Evolutionary conservation across 1,140 invertebrate genomes (phyloP).

Genomic region (Druon quercuslanigerum): DNA sequence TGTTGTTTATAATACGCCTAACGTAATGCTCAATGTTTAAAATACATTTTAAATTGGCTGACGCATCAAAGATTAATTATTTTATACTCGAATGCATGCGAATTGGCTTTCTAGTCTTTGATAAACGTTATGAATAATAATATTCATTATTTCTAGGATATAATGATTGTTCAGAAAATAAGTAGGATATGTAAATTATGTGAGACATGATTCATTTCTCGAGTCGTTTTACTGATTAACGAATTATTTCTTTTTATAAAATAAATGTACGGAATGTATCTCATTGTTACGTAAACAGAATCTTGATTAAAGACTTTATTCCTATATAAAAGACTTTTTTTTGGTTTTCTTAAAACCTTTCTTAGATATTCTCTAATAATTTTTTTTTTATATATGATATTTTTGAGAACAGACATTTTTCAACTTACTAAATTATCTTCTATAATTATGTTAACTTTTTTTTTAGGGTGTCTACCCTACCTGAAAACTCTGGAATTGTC

Average conservation of each 20-base stretch:
- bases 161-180: neutral
- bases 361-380: neutral
- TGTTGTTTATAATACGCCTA: conserved; percentile 21
- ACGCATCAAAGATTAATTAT: neutral
- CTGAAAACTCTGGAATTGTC: too few relatives aligned
- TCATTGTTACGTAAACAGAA: neutral
- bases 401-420: too few relatives aligned
- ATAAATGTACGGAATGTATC: neutral
- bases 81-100: neutral
- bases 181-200: neutral
- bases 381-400: too few relatives aligned
- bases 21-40: conserved; percentile 21
- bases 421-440: too few relatives aligned
- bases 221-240: neutral
- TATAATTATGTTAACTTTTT: too few relatives aligned
- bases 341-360: neutral
- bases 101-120: conserved; percentile 27
- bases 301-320: neutral
- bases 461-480: too few relatives aligned
- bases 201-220: neutral
- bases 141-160: too few relatives aligned
- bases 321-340: neutral
- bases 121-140: neutral
- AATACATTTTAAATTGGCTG: neutral
- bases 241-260: neutral